A percentile compares a stretch with the other conserved stretches of the same genome.
phyloP scores from a whole-genome alignment of 2,797 vertebrate genomes.

The Sebastes iracundus region DNA sequence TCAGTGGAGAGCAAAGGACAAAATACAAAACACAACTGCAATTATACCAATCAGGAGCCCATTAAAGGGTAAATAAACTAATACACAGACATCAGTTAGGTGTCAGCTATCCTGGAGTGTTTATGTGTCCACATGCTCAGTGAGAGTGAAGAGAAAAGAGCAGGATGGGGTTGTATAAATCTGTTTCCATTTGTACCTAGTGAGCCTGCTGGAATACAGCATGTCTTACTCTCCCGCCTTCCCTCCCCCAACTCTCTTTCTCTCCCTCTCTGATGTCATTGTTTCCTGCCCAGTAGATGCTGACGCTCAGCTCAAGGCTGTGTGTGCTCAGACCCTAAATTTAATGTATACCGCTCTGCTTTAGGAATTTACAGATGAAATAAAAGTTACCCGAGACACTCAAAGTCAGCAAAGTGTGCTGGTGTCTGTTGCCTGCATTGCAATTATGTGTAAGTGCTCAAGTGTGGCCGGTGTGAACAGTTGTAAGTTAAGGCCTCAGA shows the following conservation, averaged over 20 bases:
- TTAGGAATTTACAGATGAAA: constrained; percentile 12
- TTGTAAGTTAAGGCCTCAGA: neutral
- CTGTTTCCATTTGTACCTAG: constrained; percentile 81
- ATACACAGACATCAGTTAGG: neutral
- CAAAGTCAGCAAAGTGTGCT: neutral
- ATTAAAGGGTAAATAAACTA: constrained; percentile 11
- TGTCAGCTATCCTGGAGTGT: constrained; percentile 25
- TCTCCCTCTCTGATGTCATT: constrained; percentile 74
- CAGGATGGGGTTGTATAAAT: constrained; percentile 31
- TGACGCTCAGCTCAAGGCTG: constrained; percentile 53
- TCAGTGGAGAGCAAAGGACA: neutral
- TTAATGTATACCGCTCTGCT: constrained; percentile 15
- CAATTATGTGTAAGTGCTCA: neutral
- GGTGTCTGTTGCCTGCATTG: neutral
- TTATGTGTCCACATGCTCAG: neutral
- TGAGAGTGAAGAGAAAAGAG: constrained; percentile 15
- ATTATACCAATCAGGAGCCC: neutral
- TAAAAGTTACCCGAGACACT: neutral
- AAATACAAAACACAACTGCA: neutral
- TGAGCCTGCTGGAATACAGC: constrained; percentile 81
- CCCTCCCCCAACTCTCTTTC: constrained; percentile 51
- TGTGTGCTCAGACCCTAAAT: constrained; percentile 24
- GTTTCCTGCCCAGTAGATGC: constrained; percentile 76
- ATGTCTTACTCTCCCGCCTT: constrained; percentile 43
- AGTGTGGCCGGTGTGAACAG: neutral